These are phyloP conservation scores for Agrochola macilenta DNA, from an alignment of 2,888 invertebrate genomes.

Conservation along the genomic window DNA sequence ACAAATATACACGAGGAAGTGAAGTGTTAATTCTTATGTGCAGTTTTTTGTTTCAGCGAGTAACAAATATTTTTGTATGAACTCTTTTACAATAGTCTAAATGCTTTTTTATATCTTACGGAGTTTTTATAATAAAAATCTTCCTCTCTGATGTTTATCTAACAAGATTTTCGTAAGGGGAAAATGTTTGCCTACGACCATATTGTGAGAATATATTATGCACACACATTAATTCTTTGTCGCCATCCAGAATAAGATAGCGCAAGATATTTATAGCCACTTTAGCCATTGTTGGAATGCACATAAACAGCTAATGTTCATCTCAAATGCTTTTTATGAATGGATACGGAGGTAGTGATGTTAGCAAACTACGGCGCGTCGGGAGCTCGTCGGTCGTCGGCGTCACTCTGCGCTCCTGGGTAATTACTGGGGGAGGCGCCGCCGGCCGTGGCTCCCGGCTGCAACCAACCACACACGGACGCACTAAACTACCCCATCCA, in stretches of 20 bases:
- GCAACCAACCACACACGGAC: slow-evolving; percentile 35
- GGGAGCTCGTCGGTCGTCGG: slow-evolving; percentile 68
- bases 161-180: slow-evolving; percentile 4
- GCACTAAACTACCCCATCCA: slow-evolving; percentile 51
- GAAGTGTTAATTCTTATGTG: neutral
- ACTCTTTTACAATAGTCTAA: neutral
- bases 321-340: slow-evolving; percentile 64
- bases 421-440: slow-evolving; percentile 74
- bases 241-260: slow-evolving; percentile 30
- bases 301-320: slow-evolving; percentile 48
- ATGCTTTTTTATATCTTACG: neutral
- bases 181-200: slow-evolving; percentile 9
- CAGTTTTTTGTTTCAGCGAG: neutral
- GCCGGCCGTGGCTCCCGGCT: slow-evolving; percentile 29
- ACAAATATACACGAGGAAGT: slow-evolving; percentile 5
- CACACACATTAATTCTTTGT: slow-evolving; percentile 34
- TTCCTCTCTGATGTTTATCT: slow-evolving; percentile 3
- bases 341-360: slow-evolving; percentile 69
- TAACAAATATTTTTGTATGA: neutral
- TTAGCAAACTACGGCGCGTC: slow-evolving; percentile 69
- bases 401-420: slow-evolving; percentile 65
- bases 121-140: neutral
- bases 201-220: slow-evolving; percentile 22
- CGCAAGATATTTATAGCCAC: slow-evolving; percentile 60
- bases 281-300: slow-evolving; percentile 53